Percentiles rank a stretch among this genome's conserved stretches.
Conservation (phyloP, 2,797 vertebrate species). For the Novumbra hubbsi region DNA sequence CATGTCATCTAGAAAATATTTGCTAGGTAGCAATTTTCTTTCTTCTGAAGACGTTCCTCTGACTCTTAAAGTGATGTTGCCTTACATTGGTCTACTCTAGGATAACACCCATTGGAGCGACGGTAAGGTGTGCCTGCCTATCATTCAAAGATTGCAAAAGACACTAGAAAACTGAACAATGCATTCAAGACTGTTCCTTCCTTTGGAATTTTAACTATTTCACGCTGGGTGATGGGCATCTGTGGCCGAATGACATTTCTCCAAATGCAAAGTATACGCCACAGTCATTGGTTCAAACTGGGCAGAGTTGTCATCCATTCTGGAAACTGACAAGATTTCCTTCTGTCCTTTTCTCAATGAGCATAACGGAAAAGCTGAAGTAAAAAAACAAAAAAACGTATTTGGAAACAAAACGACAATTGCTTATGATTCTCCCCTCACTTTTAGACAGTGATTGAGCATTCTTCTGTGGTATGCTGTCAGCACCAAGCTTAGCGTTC, state of each 20-base stretch:
- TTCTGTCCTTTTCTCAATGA: slow-evolving; percentile 23
- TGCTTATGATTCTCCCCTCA: too few relatives aligned
- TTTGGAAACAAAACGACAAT: too few relatives aligned
- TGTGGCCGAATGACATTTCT: slow-evolving; percentile 60
- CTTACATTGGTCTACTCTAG: not conserved
- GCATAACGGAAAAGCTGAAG: not conserved
- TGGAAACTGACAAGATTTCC: slow-evolving; percentile 10
- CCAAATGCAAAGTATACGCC: slow-evolving; percentile 74
- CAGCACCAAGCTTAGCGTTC: slow-evolving; percentile 45
- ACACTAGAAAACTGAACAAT: too few relatives aligned
- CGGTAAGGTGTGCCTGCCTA: too few relatives aligned
- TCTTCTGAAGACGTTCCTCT: not conserved
- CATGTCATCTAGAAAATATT: not conserved
- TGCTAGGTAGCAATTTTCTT: too few relatives aligned
- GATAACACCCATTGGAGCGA: too few relatives aligned
- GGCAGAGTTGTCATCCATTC: not conserved
- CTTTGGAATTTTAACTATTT: too few relatives aligned
- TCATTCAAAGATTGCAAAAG: too few relatives aligned
- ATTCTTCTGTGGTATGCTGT: slow-evolving; percentile 39
- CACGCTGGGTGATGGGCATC: slow-evolving; percentile 20
- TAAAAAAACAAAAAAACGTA: too few relatives aligned
- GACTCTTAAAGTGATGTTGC: not conserved
- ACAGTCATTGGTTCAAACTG: slow-evolving; percentile 62
- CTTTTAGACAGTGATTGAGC: slow-evolving; percentile 46
- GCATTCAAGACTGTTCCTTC: too few relatives aligned